These are phyloP conservation scores for Gila robusta DNA, from an alignment of 2,797 vertebrate species.

Conservation along the genomic window DNA sequence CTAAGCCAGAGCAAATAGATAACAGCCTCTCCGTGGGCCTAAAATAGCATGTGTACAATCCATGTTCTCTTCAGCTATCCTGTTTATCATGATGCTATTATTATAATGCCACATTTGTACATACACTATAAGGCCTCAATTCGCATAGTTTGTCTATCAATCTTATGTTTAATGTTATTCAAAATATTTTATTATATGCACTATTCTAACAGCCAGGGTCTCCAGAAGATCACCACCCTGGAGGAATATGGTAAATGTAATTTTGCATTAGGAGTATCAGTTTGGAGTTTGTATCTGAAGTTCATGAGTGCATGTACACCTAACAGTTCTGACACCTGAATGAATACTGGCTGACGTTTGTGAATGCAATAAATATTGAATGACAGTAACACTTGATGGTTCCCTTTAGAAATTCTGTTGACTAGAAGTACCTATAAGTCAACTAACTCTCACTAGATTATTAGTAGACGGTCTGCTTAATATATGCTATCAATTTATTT, in stretches of 20 bases:
- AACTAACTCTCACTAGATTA: background rate
- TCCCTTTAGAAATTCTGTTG: background rate
- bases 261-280: background rate
- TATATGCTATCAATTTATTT: background rate
- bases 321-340: background rate
- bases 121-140: background rate
- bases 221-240: conserved; percentile 76
- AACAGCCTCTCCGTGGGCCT: conserved; percentile 14
- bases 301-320: background rate
- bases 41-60: conserved; percentile 50
- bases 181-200: conserved; percentile 31
- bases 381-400: background rate
- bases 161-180: background rate
- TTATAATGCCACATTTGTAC: background rate
- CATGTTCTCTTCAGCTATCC: conserved; percentile 12
- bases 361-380: background rate
- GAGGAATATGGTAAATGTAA: conserved; percentile 78
- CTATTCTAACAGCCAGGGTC: conserved; percentile 73
- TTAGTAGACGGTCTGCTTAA: background rate
- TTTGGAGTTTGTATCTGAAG: conserved; percentile 12
- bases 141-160: background rate
- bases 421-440: background rate
- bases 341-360: background rate
- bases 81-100: conserved; percentile 24
- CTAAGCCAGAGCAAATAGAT: conserved; percentile 19